Evolutionary conservation across 1,140 invertebrate genomes (phyloP), one percentile per base, ranked within the genome.

Genomic region (Papilio polyxenes): DNA sequence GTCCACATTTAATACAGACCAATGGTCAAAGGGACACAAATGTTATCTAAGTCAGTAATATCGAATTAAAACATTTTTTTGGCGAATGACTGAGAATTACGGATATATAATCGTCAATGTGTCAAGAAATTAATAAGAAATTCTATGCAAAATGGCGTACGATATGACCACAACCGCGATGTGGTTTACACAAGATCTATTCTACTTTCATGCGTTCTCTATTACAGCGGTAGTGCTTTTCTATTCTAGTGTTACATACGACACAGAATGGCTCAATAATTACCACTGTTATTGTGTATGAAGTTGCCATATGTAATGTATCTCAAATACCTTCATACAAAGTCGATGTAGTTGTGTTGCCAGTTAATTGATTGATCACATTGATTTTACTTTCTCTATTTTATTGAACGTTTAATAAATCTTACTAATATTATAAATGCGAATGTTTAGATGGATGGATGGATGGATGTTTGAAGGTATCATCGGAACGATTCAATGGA

Each of bases 141-240:
- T 49, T 10, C 48, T 44, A 75, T 44, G 48, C 44, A 75, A 48
- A 75, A 75, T 75, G 44, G 37, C 44, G 9, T 49, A 75, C 8
- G 48, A 49, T 49, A 75, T 75, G 74, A 75, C 74, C 74, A 20
- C 74, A 75, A 75, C 74, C 74, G 74, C 74, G 44, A 49, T 49
- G 74, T 48, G 74, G 74, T 49, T 75, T 44, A 23, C 44, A 51
- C 74, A 11, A 44, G 40, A 75, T 75, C 44, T 49, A 17, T 75
- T 49, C 48, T 51, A n/a, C 74, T 75, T 75, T 75, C 74, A 75
- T 75, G 1, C 7, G 74, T 49, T 75, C 74, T 75, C 44, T 20
- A 49, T 75, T 75, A 48, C 74, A 75, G 44, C 40, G 9, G 40
- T 49, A 49, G 40, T 53, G 48, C 9, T 76, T 76, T 76, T 76